These are phyloP conservation scores for Mobula birostris DNA, from an alignment of 2,113 vertebrate genomes.

Conservation along the genomic window DNA sequence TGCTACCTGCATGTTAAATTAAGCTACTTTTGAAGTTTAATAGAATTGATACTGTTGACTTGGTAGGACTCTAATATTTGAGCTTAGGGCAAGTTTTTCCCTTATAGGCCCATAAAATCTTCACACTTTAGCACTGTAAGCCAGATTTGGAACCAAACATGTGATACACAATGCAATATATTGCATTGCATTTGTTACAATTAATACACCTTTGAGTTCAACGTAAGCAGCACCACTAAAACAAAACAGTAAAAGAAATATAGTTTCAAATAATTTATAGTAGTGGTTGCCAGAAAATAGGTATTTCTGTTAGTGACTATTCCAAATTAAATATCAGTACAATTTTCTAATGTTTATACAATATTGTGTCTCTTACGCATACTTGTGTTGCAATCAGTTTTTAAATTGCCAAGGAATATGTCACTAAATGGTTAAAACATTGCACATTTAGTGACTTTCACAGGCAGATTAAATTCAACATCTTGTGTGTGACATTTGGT, in stretches of 20 bases:
- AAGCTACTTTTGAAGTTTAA: not conserved
- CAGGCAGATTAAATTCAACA: not conserved
- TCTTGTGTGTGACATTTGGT: not conserved
- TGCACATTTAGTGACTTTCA: not conserved
- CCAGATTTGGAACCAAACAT: not conserved
- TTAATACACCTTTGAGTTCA: not conserved
- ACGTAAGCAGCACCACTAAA: not conserved
- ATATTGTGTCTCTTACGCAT: not conserved
- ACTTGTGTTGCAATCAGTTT: not conserved
- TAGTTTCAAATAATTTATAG: not conserved
- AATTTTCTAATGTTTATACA: not conserved
- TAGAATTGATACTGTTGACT: not conserved
- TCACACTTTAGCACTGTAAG: not conserved
- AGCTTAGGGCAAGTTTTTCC: not conserved
- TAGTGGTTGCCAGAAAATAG: constrained; percentile 9
- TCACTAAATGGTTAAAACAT: constrained; percentile 1
- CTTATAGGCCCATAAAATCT: not conserved
- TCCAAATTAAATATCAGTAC: not conserved
- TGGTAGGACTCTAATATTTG: not conserved
- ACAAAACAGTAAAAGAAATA: not conserved
- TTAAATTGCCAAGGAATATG: not conserved
- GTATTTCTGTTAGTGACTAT: not conserved
- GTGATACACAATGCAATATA: not conserved
- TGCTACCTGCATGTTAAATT: not conserved
- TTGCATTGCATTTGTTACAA: not conserved